Evolutionary conservation across 2,888 invertebrate genomes (phyloP).

Genomic region (Pseudococcus longispinus): DNA sequence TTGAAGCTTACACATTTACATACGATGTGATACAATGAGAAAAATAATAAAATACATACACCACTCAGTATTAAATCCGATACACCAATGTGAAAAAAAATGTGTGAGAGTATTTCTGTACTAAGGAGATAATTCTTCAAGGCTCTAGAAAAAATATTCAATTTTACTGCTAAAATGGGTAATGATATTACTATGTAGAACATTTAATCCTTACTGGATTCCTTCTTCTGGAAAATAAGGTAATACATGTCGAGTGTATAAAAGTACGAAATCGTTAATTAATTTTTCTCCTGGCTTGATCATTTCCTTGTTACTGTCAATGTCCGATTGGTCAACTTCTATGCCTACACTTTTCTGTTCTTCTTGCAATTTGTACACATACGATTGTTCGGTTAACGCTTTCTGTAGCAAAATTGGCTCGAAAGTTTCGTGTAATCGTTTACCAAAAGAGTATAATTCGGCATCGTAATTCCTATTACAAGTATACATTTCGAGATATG

Average conservation of each 20-base stretch:
- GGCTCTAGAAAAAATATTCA: slow-evolving; percentile 64
- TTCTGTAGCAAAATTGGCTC: slow-evolving; percentile 72
- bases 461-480: slow-evolving; percentile 62
- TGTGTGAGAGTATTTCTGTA: slow-evolving; percentile 72
- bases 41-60: slow-evolving; percentile 69
- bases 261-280: slow-evolving; percentile 71
- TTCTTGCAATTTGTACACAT: slow-evolving; percentile 74
- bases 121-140: slow-evolving; percentile 73
- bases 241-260: slow-evolving; percentile 73
- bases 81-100: slow-evolving; percentile 79
- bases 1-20: not conserved
- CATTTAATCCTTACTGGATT: slow-evolving; percentile 65
- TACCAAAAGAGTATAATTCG: slow-evolving; percentile 81
- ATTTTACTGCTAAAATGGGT: not conserved
- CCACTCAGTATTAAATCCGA: slow-evolving; percentile 80
- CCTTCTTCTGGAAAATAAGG: slow-evolving; percentile 81
- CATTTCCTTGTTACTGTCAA: slow-evolving; percentile 74
- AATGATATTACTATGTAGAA: not conserved
- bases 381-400: slow-evolving; percentile 81
- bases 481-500: not conserved
- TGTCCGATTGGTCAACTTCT: slow-evolving; percentile 65
- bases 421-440: slow-evolving; percentile 84
- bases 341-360: slow-evolving; percentile 76
- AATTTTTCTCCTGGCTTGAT: slow-evolving; percentile 73
- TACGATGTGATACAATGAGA: not conserved